Evolutionary conservation across 2,888 invertebrate genomes (phyloP).

Genomic region (Melanophora roralis): DNA sequence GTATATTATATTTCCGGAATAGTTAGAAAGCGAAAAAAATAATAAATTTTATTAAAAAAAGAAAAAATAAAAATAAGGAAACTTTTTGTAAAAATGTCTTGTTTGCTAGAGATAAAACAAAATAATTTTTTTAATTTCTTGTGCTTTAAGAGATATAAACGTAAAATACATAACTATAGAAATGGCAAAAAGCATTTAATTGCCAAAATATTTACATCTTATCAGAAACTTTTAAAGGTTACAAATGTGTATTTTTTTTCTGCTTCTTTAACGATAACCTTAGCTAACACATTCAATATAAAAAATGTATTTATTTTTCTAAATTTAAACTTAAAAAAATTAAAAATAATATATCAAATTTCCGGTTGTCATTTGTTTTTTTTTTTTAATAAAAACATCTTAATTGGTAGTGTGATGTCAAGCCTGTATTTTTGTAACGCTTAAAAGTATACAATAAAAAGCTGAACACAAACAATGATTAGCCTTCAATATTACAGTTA

Average conservation of each 20-base stretch:
- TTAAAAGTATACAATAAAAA: neutral
- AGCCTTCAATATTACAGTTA: conserved; percentile 59
- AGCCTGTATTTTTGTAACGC: conserved; percentile 26
- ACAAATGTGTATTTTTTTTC: neutral
- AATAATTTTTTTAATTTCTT: neutral
- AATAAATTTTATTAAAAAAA: neutral
- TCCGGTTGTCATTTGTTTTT: conserved; percentile 29
- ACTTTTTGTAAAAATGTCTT: neutral
- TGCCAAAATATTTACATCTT: conserved; percentile 23
- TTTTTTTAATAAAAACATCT: neutral
- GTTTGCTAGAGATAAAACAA: neutral
- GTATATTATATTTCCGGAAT: conserved; percentile 68
- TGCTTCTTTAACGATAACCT: conserved; percentile 26
- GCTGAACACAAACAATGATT: conserved; percentile 28
- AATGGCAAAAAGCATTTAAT: neutral
- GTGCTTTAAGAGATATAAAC: neutral
- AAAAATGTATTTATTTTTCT: neutral
- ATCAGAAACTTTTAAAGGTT: conserved; percentile 37
- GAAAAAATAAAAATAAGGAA: neutral
- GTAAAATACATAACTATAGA: neutral
- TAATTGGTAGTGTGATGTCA: neutral
- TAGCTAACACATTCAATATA: neutral
- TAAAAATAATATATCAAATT: no score
- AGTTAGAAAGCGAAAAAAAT: conserved; percentile 49
- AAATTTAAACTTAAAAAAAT: neutral